A percentile compares a stretch with the other conserved stretches of the same genome.
Conservation (phyloP, 1,140 invertebrate species). For the Atta colombica region DNA sequence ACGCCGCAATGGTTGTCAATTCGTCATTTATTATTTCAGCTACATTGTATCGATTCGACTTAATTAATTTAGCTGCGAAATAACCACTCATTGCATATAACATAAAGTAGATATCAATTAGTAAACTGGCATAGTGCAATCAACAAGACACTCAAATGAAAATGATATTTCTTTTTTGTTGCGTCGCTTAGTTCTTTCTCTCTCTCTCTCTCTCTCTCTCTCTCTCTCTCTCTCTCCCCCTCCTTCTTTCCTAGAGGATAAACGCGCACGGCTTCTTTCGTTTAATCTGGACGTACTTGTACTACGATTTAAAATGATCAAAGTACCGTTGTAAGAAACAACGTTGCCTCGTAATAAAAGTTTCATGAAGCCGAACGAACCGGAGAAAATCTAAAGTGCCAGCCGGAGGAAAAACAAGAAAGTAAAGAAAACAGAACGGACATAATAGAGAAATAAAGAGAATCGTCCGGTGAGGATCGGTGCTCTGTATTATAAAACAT, state of each 20-base stretch:
- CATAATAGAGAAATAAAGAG: constrained; percentile 64
- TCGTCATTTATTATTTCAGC: constrained; percentile 53
- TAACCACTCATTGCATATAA: constrained; percentile 29
- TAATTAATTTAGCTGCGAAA: constrained; percentile 50
- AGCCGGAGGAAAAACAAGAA: constrained; percentile 45
- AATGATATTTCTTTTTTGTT: constrained; percentile 39
- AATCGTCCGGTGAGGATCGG: constrained; percentile 41
- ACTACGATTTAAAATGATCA: constrained; percentile 62
- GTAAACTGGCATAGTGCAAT: constrained; percentile 31
- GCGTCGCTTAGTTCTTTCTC: neutral
- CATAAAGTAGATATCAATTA: constrained; percentile 58
- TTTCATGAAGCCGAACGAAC: constrained; percentile 60
- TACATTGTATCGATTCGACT: constrained; percentile 44
- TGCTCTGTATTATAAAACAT: constrained; percentile 53
- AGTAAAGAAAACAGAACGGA: constrained; percentile 40
- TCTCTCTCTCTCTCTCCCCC: no score
- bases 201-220: no score
- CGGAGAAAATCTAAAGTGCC: constrained; percentile 58
- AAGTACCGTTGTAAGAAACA: constrained; percentile 58
- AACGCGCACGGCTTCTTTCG: constrained; percentile 44
- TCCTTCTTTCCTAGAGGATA: constrained; percentile 18
- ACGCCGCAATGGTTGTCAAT: constrained; percentile 40
- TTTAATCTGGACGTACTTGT: constrained; percentile 53
- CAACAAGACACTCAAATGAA: constrained; percentile 36
- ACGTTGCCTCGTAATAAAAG: constrained; percentile 56